Conservation (phyloP, 2,888 invertebrate species). For the Brachyptera risi region DNA sequence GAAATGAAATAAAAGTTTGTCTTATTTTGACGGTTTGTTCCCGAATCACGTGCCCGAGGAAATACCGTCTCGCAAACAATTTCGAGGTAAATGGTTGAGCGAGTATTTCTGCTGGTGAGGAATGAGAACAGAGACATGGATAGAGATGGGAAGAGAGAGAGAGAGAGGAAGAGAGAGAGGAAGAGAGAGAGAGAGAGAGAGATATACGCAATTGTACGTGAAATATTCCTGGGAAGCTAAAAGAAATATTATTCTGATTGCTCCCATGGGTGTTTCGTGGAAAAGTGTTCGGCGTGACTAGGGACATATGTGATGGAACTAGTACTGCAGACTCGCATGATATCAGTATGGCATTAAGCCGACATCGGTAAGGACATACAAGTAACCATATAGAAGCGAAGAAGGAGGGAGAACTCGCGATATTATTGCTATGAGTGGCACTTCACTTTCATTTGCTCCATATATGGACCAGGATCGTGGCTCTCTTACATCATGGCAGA, state of each 20-base stretch:
- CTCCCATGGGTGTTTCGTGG: not conserved
- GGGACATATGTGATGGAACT: not conserved
- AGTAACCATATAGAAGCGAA: too few species aligned
- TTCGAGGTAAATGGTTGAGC: constrained; percentile 18
- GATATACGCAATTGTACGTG: constrained; percentile 9
- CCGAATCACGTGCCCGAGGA: constrained; percentile 7
- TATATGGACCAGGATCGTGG: too few species aligned
- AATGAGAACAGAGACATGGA: too few species aligned
- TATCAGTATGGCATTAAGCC: not conserved
- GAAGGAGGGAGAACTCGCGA: too few species aligned
- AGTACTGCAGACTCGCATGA: not conserved
- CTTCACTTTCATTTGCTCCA: too few species aligned
- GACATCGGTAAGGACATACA: too few species aligned
- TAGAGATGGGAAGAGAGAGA: not conserved
- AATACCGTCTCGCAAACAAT: constrained; percentile 18
- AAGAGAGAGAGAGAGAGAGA: constrained; percentile 13
- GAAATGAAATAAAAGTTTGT: constrained; percentile 9
- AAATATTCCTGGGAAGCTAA: constrained; percentile 4
- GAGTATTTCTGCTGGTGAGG: constrained; percentile 21
- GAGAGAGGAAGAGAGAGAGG: not conserved
- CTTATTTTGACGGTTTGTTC: constrained; percentile 2
- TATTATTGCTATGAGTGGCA: too few species aligned
- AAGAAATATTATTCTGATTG: constrained; percentile 13
- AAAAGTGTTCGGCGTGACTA: not conserved
- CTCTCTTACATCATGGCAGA: too few species aligned